Conservation (phyloP, 2,888 invertebrate genomes). For the Sinohyriopsis cumingii region DNA sequence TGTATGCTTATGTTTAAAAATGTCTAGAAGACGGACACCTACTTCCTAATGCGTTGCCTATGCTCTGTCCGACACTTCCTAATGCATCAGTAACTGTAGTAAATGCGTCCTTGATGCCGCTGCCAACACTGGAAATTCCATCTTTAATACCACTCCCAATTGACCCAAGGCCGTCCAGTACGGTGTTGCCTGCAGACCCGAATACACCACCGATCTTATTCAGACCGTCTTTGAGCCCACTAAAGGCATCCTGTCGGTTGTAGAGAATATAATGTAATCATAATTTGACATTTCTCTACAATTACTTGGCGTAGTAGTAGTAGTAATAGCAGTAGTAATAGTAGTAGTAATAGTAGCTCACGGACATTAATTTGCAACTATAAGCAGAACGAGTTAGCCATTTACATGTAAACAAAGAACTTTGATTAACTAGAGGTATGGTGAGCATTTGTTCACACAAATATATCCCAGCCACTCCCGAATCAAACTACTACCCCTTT, state of each 20-base stretch:
- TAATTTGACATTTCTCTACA: too few species aligned
- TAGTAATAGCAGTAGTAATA: too few species aligned
- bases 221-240: conserved; percentile 15
- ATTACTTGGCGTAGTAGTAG: conserved; percentile 2
- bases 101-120: conserved; percentile 6
- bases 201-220: conserved; percentile 10
- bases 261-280: too few species aligned
- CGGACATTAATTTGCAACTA: too few species aligned
- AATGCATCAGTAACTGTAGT: conserved; percentile 14
- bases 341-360: conserved; percentile 8
- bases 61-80: conserved; percentile 17
- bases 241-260: conserved; percentile 12
- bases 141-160: conserved; percentile 14
- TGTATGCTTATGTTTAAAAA: too few species aligned
- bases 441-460: too few species aligned
- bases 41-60: conserved; percentile 31
- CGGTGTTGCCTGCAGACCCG: conserved; percentile 12
- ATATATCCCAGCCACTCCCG: too few species aligned
- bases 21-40: not conserved
- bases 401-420: too few species aligned
- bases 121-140: not conserved
- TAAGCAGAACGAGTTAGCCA: too few species aligned
- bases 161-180: conserved; percentile 18
- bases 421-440: too few species aligned
- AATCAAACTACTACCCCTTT: too few species aligned